Percentiles rank a stretch among this genome's conserved stretches.
Conservation (phyloP, 2,797 vertebrate genomes). For the Peromyscus aztecus region DNA sequence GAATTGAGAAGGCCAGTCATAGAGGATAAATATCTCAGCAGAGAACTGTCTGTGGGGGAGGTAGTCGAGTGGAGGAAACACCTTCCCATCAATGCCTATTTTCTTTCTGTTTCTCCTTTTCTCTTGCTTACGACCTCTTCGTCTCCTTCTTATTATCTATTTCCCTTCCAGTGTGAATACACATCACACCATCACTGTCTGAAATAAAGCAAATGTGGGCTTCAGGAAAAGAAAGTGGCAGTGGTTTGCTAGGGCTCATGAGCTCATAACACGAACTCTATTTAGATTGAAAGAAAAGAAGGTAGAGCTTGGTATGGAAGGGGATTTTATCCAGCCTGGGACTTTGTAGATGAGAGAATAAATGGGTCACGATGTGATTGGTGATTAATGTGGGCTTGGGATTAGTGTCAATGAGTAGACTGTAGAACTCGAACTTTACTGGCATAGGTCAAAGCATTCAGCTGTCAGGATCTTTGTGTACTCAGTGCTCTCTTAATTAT, state of each 20-base stretch:
- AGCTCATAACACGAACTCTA: neutral
- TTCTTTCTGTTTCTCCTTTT: neutral
- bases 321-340: neutral
- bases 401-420: neutral
- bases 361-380: neutral
- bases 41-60: accelerated
- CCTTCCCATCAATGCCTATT: neutral
- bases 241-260: neutral
- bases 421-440: neutral
- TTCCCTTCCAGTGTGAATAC: neutral
- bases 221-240: accelerated
- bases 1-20: accelerated
- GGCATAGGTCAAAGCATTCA: neutral
- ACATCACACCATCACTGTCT: neutral
- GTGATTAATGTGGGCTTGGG: accelerated
- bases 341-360: neutral
- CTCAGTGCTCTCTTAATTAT: neutral
- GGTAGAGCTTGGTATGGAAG: neutral
- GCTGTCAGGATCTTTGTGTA: neutral
- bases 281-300: neutral
- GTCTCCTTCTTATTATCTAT: neutral
- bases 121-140: neutral
- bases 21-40: neutral
- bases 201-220: neutral
- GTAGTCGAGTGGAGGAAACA: neutral